Evolutionary conservation across 2,113 vertebrate genomes (phyloP).

Genomic region (Acrocephalus kingi): DNA sequence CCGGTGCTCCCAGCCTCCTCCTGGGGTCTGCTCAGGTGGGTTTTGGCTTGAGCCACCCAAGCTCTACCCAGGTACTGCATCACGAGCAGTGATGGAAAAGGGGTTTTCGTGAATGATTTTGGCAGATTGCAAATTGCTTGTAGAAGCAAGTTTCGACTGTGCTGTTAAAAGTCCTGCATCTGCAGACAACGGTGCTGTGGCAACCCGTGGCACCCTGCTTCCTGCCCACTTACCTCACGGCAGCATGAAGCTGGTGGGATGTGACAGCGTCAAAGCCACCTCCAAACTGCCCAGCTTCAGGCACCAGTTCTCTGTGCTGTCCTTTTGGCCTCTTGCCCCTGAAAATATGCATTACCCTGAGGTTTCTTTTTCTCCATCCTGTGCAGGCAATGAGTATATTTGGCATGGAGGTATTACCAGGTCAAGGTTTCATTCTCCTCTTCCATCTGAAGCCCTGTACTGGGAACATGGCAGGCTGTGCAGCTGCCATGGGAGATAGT

Average conservation of each 20-base stretch:
- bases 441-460: background rate
- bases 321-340: background rate
- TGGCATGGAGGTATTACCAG: fast-evolving
- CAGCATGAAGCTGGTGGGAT: background rate
- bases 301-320: fast-evolving
- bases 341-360: background rate
- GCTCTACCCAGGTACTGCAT: background rate
- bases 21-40: fast-evolving
- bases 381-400: fast-evolving
- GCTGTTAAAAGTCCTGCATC: background rate
- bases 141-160: background rate
- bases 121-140: background rate
- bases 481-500: background rate
- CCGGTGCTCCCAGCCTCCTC: fast-evolving
- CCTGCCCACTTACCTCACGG: background rate
- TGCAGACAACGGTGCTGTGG: background rate
- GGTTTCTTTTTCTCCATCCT: background rate
- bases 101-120: background rate
- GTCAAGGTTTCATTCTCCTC: background rate
- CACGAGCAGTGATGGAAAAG: fast-evolving
- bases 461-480: background rate
- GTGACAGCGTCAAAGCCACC: background rate
- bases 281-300: background rate
- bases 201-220: fast-evolving
- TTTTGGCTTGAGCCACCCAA: background rate